phyloP scores from a whole-genome alignment of 1,140 invertebrate genomes.

The Diorhabda sublineata region DNA sequence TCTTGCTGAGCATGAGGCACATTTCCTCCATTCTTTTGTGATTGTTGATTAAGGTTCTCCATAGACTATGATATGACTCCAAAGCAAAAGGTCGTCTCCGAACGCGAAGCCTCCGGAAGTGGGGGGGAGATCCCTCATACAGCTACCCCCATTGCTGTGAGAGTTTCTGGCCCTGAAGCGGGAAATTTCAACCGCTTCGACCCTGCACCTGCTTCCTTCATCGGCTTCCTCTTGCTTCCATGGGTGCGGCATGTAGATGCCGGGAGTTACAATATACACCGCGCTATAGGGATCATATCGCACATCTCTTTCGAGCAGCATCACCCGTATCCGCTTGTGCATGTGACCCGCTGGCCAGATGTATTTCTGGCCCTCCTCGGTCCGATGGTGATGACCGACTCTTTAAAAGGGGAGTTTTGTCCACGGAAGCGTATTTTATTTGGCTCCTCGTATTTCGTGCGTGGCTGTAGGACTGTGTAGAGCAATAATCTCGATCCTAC shows the following conservation, averaged over 20 bases:
- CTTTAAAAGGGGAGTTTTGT: not conserved
- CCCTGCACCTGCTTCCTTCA: not conserved
- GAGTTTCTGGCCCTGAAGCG: not conserved
- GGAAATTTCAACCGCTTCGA: slow-evolving; percentile 1
- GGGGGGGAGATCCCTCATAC: not conserved
- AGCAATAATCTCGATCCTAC: too few species aligned
- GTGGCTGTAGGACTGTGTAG: too few species aligned
- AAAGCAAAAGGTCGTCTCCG: not conserved
- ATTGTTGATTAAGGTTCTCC: not conserved
- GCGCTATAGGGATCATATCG: slow-evolving; percentile 3
- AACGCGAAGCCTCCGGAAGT: not conserved
- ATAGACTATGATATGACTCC: not conserved
- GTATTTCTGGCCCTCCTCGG: not conserved
- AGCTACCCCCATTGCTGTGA: slow-evolving; percentile 4
- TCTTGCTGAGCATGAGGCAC: slow-evolving; percentile 9
- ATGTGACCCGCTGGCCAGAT: not conserved
- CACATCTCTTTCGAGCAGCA: not conserved
- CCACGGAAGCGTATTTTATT: not conserved
- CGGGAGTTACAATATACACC: not conserved
- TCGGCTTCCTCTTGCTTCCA: slow-evolving; percentile 4
- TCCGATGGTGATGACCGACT: too few species aligned
- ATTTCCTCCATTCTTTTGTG: not conserved
- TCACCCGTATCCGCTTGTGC: not conserved
- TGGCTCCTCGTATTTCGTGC: not conserved
- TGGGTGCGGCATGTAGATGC: not conserved